Base-by-base conservation (phyloP, 2,113 vertebrate species). In the Furnarius figulus region DNA sequence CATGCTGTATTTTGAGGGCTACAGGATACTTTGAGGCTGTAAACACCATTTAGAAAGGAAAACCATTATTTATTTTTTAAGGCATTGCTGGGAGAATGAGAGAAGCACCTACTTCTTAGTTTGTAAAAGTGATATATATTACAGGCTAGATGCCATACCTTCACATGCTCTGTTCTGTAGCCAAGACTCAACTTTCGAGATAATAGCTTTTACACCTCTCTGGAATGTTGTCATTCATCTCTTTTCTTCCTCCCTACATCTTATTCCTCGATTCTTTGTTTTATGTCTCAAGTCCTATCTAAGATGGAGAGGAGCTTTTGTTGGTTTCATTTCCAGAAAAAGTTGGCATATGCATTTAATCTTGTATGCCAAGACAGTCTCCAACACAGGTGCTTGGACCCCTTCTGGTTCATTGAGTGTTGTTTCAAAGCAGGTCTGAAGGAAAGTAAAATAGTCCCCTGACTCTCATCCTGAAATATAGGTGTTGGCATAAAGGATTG, bases 171-270 rank as follows among this genome's bases (percentile, higher is more conserved):
- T 49, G 4, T 22, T 85, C 75, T 40, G 24, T 65, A 71, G 66
- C 33, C 0, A 16, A 66, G 40, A 52, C 24, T 56, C 16, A 55
- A 18, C 15, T 77, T 87, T 39, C 11, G 49, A 47, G n/a, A 56
- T 18, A 59, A 56, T 25, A 56, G 19, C 15, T 66, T 56, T 77
- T 81, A 70, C 19, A 85, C 16, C 14, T 85, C 56, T 31, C n/a
- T 46, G 4, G 42, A 44, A 31, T 70, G 31, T 81, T 87, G 18
- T 53, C 50, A 62, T 82, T 75, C 9, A 47, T 37, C 5, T 56
- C 6, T 53, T 72, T 33, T 27, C 37, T 50, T 6, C 2, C 8
- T 12, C 5, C 2, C 13, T 1, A 1, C 13, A 7, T 14, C 18
- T 40, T 49, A 47, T 28, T 42, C 42, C 19, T 59, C 25, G 5